These are phyloP conservation scores for Amphimedon queenslandica DNA, from an alignment of 37 sponge, comb jelly and placozoan genomes.

Conservation along the genomic window DNA sequence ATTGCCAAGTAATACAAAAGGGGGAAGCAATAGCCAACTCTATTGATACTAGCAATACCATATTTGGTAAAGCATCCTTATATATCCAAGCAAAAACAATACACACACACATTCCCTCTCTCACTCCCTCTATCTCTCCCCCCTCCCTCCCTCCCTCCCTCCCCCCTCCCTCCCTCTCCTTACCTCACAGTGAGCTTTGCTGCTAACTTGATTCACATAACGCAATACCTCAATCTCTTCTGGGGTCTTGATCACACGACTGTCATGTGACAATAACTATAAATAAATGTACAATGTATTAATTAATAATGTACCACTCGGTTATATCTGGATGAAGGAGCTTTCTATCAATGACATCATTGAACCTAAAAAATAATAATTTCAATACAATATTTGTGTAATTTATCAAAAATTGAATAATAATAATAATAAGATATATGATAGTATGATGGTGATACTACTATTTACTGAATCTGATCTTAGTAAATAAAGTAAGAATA, in stretches of 20 bases:
- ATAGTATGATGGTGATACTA: slow-evolving; percentile 13
- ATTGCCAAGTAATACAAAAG: too few species aligned
- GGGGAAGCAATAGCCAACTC: too few species aligned
- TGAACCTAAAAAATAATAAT: slow-evolving; percentile 26
- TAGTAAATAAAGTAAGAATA: too few species aligned
- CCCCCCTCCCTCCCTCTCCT: too few species aligned
- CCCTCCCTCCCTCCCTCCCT: too few species aligned
- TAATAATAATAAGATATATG: not conserved
- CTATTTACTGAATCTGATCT: too few species aligned
- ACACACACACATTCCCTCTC: not conserved
- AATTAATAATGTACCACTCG: slow-evolving; percentile 76
- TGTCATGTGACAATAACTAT: slow-evolving; percentile 14
- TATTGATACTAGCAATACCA: too few species aligned
- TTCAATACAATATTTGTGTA: too few species aligned
- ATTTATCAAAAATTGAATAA: too few species aligned
- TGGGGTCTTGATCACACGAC: slow-evolving; percentile 93
- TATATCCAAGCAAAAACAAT: too few species aligned
- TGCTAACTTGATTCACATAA: slow-evolving; percentile 78
- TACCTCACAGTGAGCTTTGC: slow-evolving; percentile 89
- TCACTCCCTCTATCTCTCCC: too few species aligned
- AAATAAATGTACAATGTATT: not conserved
- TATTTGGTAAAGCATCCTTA: too few species aligned
- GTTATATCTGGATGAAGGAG: slow-evolving; percentile 79
- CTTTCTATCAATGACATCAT: slow-evolving; percentile 66
- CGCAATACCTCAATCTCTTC: slow-evolving; percentile 85